Base-by-base conservation (phyloP, 2,113 vertebrate species). In the Alexandromys fortis region DNA sequence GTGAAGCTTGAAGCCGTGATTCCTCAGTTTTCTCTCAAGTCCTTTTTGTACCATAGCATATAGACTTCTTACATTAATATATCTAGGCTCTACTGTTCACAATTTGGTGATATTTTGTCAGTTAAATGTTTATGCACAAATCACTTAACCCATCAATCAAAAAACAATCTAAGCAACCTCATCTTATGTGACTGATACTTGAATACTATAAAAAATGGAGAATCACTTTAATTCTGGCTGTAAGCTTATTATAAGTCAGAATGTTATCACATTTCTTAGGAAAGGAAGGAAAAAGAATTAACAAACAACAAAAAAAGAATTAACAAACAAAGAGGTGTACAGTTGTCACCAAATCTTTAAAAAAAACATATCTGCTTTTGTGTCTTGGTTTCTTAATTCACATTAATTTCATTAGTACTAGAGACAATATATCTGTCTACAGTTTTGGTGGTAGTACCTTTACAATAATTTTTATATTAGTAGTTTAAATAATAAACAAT, bases 301-400 rank as follows among this genome's bases (percentile, higher is more conserved):
- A 35, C 55, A 82, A 49, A 91, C 3, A 79, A 92, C 42, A 42
- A 42, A 87, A 58, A 96, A 95, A 91, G 33, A 96, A 97, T 90
- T 65, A 94, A 35, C 55, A 79, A 49, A 91, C 3, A 79, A 92
- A 92, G 82, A 61, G 77, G 19, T 89, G 14, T 73, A 97, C 85
- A 90, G 26, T 26, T 78, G 77, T 95, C 79, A 89, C 96, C 93
- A 92, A 91, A 91, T 97, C 94, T 95, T 94, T 96, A 88, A 97
- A 96, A 92, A 92, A 58, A 92, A 78, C 87, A 61, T 83, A 97
- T 96, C 96, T 96, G 93, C 95, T 95, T 63, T 95, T 63, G n/a
- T 42, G 58, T 76, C n/a, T 73, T 95, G 93, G 94, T 96, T 97
- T 86, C 35, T 92, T 17, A 75, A 86, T 89, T 95, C 30, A 91